These are phyloP conservation scores for Drosophila eugracilis DNA, from an alignment of 1,140 invertebrate species.

Conservation along the genomic window DNA sequence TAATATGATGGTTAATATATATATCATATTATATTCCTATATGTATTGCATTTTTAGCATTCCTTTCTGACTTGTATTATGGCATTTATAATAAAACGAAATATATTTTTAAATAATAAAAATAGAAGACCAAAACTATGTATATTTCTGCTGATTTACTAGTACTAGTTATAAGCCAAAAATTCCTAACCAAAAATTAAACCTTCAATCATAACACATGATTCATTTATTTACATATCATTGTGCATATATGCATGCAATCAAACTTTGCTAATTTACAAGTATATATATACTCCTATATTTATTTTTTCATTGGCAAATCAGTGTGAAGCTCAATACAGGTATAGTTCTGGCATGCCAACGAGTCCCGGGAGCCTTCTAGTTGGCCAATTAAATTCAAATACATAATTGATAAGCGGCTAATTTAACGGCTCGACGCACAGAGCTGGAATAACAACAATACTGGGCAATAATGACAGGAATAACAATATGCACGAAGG, in stretches of 20 bases:
- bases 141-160: too few species aligned
- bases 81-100: too few species aligned
- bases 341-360: slow-evolving; percentile 8
- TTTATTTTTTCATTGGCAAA: slow-evolving; percentile 18
- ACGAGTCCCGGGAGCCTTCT: slow-evolving; percentile 33
- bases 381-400: slow-evolving; percentile 72
- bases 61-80: too few species aligned
- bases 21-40: too few species aligned
- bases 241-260: neutral
- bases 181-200: too few species aligned
- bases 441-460: slow-evolving; percentile 40
- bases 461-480: slow-evolving; percentile 32
- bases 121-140: too few species aligned
- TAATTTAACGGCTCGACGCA: slow-evolving; percentile 70
- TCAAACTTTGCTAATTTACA: slow-evolving; percentile 17
- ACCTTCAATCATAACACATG: neutral
- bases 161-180: too few species aligned
- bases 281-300: too few species aligned
- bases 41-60: too few species aligned
- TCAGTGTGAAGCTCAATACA: slow-evolving; percentile 6
- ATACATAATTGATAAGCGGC: slow-evolving; percentile 76
- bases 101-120: too few species aligned
- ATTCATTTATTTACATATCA: slow-evolving; percentile 16
- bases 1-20: too few species aligned
- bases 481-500: slow-evolving; percentile 49